phyloP scores from a whole-genome alignment of 2,888 invertebrate species.

The Gari tellinella region DNA sequence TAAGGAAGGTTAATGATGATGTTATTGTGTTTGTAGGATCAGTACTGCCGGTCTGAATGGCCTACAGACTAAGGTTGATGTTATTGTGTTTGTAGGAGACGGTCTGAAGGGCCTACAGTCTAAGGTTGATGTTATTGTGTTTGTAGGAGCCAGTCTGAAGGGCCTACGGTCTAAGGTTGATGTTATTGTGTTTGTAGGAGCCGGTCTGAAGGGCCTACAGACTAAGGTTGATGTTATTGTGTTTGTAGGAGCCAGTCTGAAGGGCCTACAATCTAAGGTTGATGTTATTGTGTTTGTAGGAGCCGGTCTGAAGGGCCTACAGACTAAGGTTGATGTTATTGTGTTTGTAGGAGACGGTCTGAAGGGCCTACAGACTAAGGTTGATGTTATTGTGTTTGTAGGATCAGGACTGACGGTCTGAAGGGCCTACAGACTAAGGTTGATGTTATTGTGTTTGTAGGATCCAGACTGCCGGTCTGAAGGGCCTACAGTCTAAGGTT shows the following conservation, averaged over 20 bases:
- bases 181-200: constrained; percentile 87
- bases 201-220: constrained; percentile 95
- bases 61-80: constrained; percentile 87
- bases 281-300: constrained; percentile 84
- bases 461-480: constrained; percentile 96
- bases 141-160: constrained; percentile 94
- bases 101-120: constrained; percentile 95
- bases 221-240: constrained; percentile 16
- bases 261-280: constrained; percentile 92
- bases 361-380: constrained; percentile 92
- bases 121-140: constrained; percentile 17
- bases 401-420: constrained; percentile 96
- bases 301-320: constrained; percentile 97
- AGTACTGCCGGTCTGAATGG: constrained; percentile 97
- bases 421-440: constrained; percentile 93
- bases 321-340: constrained; percentile 78
- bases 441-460: constrained; percentile 84
- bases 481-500: constrained; percentile 92
- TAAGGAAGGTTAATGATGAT: constrained; percentile 98
- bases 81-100: constrained; percentile 88
- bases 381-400: constrained; percentile 80
- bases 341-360: constrained; percentile 92
- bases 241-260: constrained; percentile 93
- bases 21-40: constrained; percentile 88
- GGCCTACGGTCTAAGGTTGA: constrained; percentile 90